Evolutionary conservation across 92 coral and sea anemone genomes (phyloP).

Genomic region (Zoanthus solanderi): DNA sequence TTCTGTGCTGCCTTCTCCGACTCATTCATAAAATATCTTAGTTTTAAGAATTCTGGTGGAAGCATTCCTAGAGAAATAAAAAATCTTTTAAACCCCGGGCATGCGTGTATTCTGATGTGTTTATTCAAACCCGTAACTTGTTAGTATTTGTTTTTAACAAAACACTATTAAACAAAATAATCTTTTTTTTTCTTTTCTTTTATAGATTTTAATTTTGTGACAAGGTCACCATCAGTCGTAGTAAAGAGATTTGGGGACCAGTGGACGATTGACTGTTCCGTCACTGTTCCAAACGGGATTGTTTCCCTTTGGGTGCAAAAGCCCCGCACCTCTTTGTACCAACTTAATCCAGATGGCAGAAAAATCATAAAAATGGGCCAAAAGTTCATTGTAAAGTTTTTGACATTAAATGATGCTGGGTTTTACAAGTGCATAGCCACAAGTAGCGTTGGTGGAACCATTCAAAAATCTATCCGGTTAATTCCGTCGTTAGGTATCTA

Average conservation of each 20-base stretch:
- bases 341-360: conserved; percentile 62
- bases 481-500: conserved; percentile 68
- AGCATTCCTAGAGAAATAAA: too few species aligned
- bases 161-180: background rate
- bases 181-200: background rate
- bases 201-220: conserved; percentile 68
- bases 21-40: too few species aligned
- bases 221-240: conserved; percentile 40
- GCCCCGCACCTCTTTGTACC: conserved; percentile 5
- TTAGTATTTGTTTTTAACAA: too few species aligned
- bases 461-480: conserved; percentile 55
- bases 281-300: conserved; percentile 50
- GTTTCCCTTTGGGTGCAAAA: conserved; percentile 63
- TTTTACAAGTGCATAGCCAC: conserved; percentile 70
- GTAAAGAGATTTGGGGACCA: conserved; percentile 54
- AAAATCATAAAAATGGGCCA: conserved; percentile 49
- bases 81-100: too few species aligned
- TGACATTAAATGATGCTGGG: conserved; percentile 67
- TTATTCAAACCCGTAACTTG: too few species aligned
- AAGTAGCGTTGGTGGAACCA: conserved; percentile 45
- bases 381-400: conserved; percentile 19
- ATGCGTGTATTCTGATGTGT: too few species aligned
- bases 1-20: too few species aligned
- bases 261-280: conserved; percentile 66
- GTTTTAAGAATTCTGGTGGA: too few species aligned